Evolutionary conservation across 1,140 invertebrate genomes (phyloP).

Genomic region (Artemia franciscana): DNA sequence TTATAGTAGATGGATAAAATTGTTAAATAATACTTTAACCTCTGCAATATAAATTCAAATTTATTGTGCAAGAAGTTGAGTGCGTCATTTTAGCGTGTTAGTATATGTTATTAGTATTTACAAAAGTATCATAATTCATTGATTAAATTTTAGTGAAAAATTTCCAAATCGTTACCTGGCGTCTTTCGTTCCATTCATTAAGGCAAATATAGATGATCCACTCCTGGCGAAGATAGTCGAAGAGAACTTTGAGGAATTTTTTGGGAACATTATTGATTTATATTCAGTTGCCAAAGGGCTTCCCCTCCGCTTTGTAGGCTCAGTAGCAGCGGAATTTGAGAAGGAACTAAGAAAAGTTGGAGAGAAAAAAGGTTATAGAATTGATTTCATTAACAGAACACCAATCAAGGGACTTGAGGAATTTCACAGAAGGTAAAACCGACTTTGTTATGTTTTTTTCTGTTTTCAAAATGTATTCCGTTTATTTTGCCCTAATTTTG

Average conservation of each 20-base stretch:
- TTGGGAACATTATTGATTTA: neutral
- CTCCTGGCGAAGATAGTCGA: neutral
- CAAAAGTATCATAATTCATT: too few relatives aligned
- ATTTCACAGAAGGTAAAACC: too few relatives aligned
- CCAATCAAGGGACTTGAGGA: neutral
- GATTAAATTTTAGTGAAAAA: neutral
- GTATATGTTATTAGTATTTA: too few relatives aligned
- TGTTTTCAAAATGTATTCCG: too few relatives aligned
- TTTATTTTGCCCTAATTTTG: too few relatives aligned
- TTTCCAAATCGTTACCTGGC: neutral
- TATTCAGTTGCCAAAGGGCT: neutral
- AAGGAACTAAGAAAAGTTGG: neutral
- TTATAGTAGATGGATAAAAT: too few relatives aligned
- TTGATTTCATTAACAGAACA: neutral
- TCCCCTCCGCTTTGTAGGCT: neutral
- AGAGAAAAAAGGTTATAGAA: neutral
- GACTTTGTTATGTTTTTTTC: too few relatives aligned
- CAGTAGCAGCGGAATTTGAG: neutral
- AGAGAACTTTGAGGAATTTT: neutral
- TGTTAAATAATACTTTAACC: too few relatives aligned
- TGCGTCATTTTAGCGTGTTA: too few relatives aligned
- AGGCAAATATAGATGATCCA: neutral
- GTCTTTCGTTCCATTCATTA: neutral
- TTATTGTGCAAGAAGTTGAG: too few relatives aligned
- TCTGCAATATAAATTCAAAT: too few relatives aligned